Evolutionary conservation across 2,888 invertebrate species (phyloP).

Genomic region (Helicoverpa assulta): DNA sequence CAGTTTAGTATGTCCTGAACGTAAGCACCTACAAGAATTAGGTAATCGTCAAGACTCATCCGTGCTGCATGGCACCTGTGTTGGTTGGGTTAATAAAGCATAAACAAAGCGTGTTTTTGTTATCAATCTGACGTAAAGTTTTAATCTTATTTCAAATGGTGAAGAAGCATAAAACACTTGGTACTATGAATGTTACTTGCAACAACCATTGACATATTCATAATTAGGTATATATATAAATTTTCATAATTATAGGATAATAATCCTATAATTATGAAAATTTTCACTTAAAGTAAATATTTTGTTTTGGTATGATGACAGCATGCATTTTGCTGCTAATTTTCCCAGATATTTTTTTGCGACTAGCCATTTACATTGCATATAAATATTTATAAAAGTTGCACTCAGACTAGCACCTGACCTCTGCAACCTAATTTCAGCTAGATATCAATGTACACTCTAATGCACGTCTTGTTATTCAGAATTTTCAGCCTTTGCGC

Average conservation of each 20-base stretch:
- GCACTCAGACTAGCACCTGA: slow-evolving; percentile 17
- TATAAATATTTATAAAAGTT: slow-evolving; percentile 15
- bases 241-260: too few species aligned
- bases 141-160: neutral
- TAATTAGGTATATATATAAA: too few species aligned
- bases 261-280: too few species aligned
- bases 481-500: neutral
- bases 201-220: too few species aligned
- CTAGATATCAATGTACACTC: slow-evolving; percentile 19
- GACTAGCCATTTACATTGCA: neutral
- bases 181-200: too few species aligned
- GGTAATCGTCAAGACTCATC: neutral
- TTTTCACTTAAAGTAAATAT: too few species aligned
- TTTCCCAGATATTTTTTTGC: neutral
- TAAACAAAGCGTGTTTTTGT: neutral
- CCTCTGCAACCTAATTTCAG: slow-evolving; percentile 32
- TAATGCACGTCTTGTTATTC: slow-evolving; percentile 9
- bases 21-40: neutral
- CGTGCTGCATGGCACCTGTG: neutral
- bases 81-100: neutral
- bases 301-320: too few species aligned
- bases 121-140: neutral
- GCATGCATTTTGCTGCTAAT: neutral
- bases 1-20: too few species aligned
- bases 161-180: too few species aligned